Base-by-base conservation (phyloP, 2,888 invertebrate species). In the Anarsia innoxiella region DNA sequence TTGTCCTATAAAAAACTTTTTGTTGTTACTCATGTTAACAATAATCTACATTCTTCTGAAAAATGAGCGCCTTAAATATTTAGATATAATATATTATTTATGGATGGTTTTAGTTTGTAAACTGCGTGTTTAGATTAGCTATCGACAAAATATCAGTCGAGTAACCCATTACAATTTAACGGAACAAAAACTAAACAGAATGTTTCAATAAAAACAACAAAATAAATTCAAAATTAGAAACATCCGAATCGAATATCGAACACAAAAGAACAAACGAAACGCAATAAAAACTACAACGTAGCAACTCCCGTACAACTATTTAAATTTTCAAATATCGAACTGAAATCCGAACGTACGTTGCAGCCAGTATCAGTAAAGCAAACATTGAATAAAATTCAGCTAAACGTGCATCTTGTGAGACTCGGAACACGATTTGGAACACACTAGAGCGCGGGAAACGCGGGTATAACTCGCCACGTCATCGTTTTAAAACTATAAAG, bases 381-480 rank as follows among this genome's bases (percentile, higher is more conserved):
- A 67, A 67, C 61, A 56, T 41, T 48, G 44, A 48, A 50, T 53
- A 40, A 42, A 58, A 59, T 59, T 49, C 55, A 45, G 51, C 49
- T 39, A 51, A 49, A 52, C 52, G 44, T 55, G 64, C 61, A 62
- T 56, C 57, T 58, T 53, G 42, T 40, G 40, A 51, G 53, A 59
- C 56, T 53, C 35, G 42, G 49, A 56, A 55, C 56, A 47, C 38
- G 37, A 46, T 45, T 42, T 40, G 58, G 32, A 23, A 32, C 32
- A 32, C 26, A 16, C 54, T 61, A 55, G 56, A 46, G 44, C 27
- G 37, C n/a, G n/a, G 49, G 54, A 59, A 60, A 19, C 19, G 19
- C 19, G 6, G 19, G 19, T 3, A 19, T 19, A 19, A 19, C 42
- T 48, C 46, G 42, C 45, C 49, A 45, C 48, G 55, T 49, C 53